Conservation (phyloP, 30 jellyfish, hydroid and myxozoan genomes). For the Turritopsis rubra region DNA sequence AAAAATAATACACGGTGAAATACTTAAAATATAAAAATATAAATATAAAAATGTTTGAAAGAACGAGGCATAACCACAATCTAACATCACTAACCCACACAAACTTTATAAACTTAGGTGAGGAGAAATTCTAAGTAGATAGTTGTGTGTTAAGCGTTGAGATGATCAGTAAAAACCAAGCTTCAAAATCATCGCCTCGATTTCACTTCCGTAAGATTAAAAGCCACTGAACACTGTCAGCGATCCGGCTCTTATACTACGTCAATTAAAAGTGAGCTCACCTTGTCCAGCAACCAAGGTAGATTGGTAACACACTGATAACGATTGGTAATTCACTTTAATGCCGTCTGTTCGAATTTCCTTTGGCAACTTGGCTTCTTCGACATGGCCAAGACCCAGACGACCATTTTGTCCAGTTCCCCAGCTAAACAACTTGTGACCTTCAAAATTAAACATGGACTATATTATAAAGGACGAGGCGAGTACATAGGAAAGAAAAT, state of each 20-base stretch:
- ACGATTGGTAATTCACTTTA: slow-evolving; percentile 30
- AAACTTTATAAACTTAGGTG: no score
- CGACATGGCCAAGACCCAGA: slow-evolving; percentile 69
- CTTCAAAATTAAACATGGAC: slow-evolving; percentile 21
- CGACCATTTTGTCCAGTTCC: slow-evolving; percentile 84
- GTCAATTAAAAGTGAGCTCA: not conserved
- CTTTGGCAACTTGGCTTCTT: slow-evolving; percentile 56
- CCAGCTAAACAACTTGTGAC: slow-evolving; percentile 67
- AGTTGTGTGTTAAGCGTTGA: no score
- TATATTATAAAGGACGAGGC: not conserved
- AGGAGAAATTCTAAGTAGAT: no score
- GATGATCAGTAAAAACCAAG: no score
- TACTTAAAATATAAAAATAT: no score
- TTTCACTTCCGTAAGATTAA: no score
- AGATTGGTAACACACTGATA: slow-evolving; percentile 65
- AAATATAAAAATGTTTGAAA: no score
- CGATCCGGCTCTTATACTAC: not conserved
- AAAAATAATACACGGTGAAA: no score
- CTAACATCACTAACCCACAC: no score
- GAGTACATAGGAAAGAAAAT: not conserved
- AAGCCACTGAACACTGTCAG: not conserved
- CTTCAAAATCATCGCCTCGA: no score
- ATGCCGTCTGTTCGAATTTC: slow-evolving; percentile 40
- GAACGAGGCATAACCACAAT: no score
- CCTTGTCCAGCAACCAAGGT: slow-evolving; percentile 51